A percentile compares a stretch with the other conserved stretches of the same genome.
These are phyloP conservation scores for Nymphicus hollandicus DNA, from an alignment of 2,113 vertebrate species.

Conservation along the genomic window DNA sequence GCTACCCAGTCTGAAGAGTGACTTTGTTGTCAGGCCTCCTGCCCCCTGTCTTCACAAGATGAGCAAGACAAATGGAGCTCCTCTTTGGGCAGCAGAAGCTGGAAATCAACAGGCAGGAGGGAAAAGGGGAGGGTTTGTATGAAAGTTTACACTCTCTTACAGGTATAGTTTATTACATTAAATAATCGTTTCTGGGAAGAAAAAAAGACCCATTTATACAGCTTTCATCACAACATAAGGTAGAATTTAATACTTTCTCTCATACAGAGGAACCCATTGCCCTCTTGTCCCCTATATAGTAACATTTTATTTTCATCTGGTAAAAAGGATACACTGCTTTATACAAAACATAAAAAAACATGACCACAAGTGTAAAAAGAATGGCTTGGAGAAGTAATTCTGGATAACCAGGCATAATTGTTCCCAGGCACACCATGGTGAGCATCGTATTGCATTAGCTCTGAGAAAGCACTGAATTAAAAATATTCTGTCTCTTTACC, in stretches of 20 bases:
- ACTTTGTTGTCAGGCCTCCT: slow-evolving; percentile 12
- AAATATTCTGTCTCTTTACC: background rate
- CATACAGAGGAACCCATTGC: background rate
- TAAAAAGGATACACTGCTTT: background rate
- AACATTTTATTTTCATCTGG: background rate
- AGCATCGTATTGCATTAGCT: background rate
- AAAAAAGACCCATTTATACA: background rate
- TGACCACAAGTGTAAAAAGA: background rate
- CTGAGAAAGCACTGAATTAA: background rate
- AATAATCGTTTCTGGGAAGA: slow-evolving; percentile 27
- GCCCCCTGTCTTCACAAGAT: slow-evolving; percentile 14
- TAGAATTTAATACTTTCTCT: slow-evolving; percentile 19
- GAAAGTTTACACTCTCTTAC: background rate
- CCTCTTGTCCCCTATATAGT: background rate
- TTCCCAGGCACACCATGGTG: background rate
- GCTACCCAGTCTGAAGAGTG: background rate
- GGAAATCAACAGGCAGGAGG: background rate
- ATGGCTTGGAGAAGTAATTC: background rate
- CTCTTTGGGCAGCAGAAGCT: background rate
- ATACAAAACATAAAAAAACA: background rate
- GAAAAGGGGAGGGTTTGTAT: background rate
- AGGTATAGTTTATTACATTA: slow-evolving; percentile 15
- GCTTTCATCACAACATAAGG: background rate
- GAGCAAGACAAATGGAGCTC: slow-evolving; percentile 20
- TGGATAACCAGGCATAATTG: background rate